Conservation (phyloP, 1,140 invertebrate genomes). For the Pogonognathellus flavescens region DNA sequence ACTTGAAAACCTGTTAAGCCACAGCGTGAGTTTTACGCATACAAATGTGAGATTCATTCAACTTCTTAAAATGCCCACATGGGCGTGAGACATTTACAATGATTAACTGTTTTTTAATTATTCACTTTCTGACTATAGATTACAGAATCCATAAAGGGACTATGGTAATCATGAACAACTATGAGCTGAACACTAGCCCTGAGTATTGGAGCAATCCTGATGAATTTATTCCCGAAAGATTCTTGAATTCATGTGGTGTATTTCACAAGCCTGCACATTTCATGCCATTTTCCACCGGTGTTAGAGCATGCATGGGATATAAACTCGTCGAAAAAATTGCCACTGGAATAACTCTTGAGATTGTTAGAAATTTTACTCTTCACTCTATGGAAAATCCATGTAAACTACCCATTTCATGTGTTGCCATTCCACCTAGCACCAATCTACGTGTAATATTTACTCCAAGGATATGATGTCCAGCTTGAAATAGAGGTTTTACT, state of each 20-base stretch:
- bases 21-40: background rate
- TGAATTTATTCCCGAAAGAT: slow-evolving; percentile 81
- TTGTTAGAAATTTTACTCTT: slow-evolving; percentile 60
- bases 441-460: slow-evolving; percentile 56
- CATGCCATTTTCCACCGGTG: slow-evolving; percentile 88
- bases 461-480: slow-evolving; percentile 25
- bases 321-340: slow-evolving; percentile 76
- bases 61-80: background rate
- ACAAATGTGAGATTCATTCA: background rate
- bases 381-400: slow-evolving; percentile 14
- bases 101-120: slow-evolving; percentile 21
- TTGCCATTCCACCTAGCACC: slow-evolving; percentile 62
- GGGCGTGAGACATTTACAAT: background rate
- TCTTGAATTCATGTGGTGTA: slow-evolving; percentile 71
- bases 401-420: slow-evolving; percentile 59
- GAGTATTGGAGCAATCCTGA: slow-evolving; percentile 82
- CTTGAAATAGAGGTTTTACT: too few relatives aligned
- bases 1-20: slow-evolving; percentile 14
- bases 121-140: slow-evolving; percentile 69
- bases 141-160: slow-evolving; percentile 85
- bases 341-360: slow-evolving; percentile 46
- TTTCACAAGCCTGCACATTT: slow-evolving; percentile 76
- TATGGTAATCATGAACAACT: slow-evolving; percentile 90
- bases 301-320: slow-evolving; percentile 90
- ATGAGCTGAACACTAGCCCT: slow-evolving; percentile 84